Base-by-base conservation (phyloP, 2,888 invertebrate genomes). In the Eueremaeus valkanovi region DNA sequence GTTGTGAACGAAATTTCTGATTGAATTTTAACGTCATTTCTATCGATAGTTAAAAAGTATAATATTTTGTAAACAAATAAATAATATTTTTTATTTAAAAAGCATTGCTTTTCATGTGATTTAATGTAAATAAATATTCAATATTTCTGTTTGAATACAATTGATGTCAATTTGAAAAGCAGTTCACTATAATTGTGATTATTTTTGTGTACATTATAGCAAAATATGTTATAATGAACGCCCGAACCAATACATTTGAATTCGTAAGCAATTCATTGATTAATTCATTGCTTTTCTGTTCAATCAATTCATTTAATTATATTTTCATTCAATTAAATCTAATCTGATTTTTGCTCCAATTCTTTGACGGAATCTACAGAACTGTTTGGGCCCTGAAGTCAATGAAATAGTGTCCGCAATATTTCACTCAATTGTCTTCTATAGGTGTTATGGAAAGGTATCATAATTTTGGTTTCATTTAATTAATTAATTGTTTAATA, bases 381-480 rank as follows among this genome's bases (percentile, higher is more conserved):
- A 63, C 27, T 78, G 73, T 63, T 93, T 94, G 84, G 93, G 93
- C 77, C 88, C 91, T 81, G 94, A 95, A 85, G 92, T 94, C 80
- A 93, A 93, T 84, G 95, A 95, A 84, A 93, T 92, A 61, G 91
- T 94, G 68, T 90, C 92, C 72, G 91, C 92, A 84, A 90, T 95
- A 81, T 94, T 95, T 85, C 94, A 95, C 85, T 93, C 93, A 70
- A 91, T 95, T 72, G 87, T 95, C 73, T 93, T 95, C 83, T 93
- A 95, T 84, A 89, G 95, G 78, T 90, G 92, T 77, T 88, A 92
- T 80, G 95, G 95, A 77, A 95, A 95, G 79, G 81, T 81, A 76
- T 68, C 42, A 58, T 33, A 61, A n/a, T 61, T 18, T 18, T 33
- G 16, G 68, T 27, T 27, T n/a, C n/a, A 13, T 24, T n/a, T n/a